phyloP scores from a whole-genome alignment of 2,888 invertebrate species.

The Tetragnatha montana region DNA sequence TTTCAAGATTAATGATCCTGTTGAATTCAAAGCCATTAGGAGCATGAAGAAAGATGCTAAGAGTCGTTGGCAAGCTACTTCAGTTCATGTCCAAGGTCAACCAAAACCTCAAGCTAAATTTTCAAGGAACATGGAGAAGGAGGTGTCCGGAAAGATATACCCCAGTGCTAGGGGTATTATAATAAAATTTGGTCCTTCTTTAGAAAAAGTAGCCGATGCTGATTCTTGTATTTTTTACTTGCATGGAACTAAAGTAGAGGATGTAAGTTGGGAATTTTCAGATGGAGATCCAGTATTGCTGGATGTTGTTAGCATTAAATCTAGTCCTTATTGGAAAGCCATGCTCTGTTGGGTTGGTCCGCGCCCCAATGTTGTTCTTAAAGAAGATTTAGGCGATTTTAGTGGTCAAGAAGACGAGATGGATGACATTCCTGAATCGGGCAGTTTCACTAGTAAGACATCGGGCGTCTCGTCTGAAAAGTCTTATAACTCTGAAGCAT shows the following conservation, averaged over 20 bases:
- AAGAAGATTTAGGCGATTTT: slow-evolving; percentile 40
- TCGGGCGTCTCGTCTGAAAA: slow-evolving; percentile 17
- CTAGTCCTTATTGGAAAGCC: slow-evolving; percentile 58
- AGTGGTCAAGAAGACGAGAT: slow-evolving; percentile 24
- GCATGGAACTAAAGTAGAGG: slow-evolving; percentile 33
- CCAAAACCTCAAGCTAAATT: background rate
- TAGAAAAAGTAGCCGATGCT: slow-evolving; percentile 50
- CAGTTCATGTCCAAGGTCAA: slow-evolving; percentile 42
- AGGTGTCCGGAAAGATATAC: slow-evolving; percentile 53
- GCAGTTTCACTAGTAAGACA: slow-evolving; percentile 10
- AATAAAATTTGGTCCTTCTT: slow-evolving; percentile 56
- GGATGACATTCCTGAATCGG: slow-evolving; percentile 7
- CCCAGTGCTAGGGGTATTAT: slow-evolving; percentile 36
- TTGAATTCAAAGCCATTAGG: slow-evolving; percentile 48
- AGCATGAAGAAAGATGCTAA: slow-evolving; percentile 23
- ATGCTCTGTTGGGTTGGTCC: slow-evolving; percentile 53
- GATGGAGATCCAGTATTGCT: slow-evolving; percentile 53
- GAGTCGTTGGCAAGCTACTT: slow-evolving; percentile 58
- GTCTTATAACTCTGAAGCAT: slow-evolving; percentile 11
- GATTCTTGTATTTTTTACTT: slow-evolving; percentile 55
- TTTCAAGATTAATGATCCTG: slow-evolving; percentile 28
- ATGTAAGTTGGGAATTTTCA: slow-evolving; percentile 59
- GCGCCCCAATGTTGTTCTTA: slow-evolving; percentile 51
- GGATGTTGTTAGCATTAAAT: slow-evolving; percentile 56
- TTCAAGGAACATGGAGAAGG: slow-evolving; percentile 3